Conservation (phyloP, 2,888 invertebrate genomes). For the Sminthurides aquaticus region DNA sequence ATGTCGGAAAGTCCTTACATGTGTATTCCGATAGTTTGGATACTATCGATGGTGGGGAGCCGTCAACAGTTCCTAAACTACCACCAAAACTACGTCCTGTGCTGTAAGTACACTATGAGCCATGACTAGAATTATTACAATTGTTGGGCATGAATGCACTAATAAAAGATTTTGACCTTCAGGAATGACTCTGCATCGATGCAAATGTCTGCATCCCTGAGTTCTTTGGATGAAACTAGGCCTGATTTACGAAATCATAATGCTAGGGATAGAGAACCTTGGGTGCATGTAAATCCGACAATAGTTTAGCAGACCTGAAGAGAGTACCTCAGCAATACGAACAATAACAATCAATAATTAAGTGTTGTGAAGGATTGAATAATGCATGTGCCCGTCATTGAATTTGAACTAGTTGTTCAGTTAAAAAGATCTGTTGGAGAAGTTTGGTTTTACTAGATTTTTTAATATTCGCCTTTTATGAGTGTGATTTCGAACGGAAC, state of each 20-base stretch:
- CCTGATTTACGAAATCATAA: neutral
- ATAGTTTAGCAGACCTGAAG: constrained; percentile 8
- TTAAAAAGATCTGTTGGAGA: too few relatives aligned
- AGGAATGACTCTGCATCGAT: neutral
- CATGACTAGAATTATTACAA: neutral
- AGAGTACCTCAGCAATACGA: neutral
- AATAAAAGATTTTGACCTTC: neutral
- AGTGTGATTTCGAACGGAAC: too few relatives aligned
- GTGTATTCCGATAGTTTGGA: neutral
- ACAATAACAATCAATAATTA: too few relatives aligned
- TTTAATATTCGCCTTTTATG: too few relatives aligned
- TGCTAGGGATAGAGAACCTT: constrained; percentile 7
- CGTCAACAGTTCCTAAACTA: constrained; percentile 28
- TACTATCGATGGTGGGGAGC: constrained; percentile 3
- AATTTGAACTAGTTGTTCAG: too few relatives aligned
- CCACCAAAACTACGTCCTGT: constrained; percentile 31
- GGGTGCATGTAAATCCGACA: constrained; percentile 20
- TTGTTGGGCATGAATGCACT: neutral
- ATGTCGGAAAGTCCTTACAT: neutral
- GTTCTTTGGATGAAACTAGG: neutral
- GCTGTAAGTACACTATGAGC: neutral
- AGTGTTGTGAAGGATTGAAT: too few relatives aligned
- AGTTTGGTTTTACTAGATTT: too few relatives aligned
- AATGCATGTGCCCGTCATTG: too few relatives aligned
- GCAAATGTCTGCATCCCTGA: neutral